A percentile compares a stretch with the other conserved stretches of the same genome.
phyloP scores from a whole-genome alignment of 2,113 vertebrate species.

The Perca schrenkii region DNA sequence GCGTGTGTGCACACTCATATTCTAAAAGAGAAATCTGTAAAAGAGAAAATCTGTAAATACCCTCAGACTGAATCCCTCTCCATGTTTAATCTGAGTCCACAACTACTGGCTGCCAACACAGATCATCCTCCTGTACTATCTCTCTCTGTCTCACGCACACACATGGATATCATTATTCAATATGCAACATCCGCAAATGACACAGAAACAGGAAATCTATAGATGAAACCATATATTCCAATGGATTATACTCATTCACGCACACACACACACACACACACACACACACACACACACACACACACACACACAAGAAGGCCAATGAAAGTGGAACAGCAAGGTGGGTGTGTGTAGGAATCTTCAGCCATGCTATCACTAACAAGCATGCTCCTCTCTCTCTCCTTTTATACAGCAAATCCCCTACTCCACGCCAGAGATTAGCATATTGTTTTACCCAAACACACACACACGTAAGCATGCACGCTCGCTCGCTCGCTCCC shows the following conservation, averaged over 20 bases:
- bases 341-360: slow-evolving; percentile 83
- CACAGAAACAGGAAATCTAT: slow-evolving; percentile 51
- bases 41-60: slow-evolving; percentile 79
- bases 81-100: slow-evolving; percentile 81
- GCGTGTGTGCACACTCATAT: slow-evolving; percentile 39
- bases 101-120: slow-evolving; percentile 74
- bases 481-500: no score
- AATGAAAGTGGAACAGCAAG: slow-evolving; percentile 82
- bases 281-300: slow-evolving; percentile 47
- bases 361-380: slow-evolving; percentile 84
- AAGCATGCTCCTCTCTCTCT: slow-evolving; percentile 78
- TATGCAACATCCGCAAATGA: slow-evolving; percentile 55
- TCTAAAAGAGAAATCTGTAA: slow-evolving; percentile 64
- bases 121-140: slow-evolving; percentile 68
- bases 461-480: background rate
- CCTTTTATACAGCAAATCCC: slow-evolving; percentile 79
- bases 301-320: slow-evolving; percentile 47
- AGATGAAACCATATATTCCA: slow-evolving; percentile 51
- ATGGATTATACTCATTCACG: slow-evolving; percentile 45
- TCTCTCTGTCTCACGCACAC: slow-evolving; percentile 7
- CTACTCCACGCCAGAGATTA: slow-evolving; percentile 79
- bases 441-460: slow-evolving; percentile 73
- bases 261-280: slow-evolving; percentile 41
- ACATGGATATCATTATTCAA: slow-evolving; percentile 52
- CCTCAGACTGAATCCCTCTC: slow-evolving; percentile 77